Conservation (phyloP, 2,888 invertebrate species). For the Cheiracanthium punctorium region DNA sequence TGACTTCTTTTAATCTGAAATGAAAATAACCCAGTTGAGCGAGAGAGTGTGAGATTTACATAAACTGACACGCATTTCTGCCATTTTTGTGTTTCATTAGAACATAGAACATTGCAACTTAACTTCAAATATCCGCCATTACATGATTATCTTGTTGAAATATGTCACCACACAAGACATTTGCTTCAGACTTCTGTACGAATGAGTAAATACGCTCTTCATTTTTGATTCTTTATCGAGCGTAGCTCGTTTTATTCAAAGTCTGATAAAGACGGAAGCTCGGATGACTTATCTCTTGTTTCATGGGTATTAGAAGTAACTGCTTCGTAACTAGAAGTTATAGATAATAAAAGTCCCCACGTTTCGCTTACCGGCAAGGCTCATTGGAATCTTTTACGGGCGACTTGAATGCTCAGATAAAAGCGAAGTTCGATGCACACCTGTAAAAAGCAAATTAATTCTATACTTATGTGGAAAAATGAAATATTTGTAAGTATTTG, state of each 20-base stretch:
- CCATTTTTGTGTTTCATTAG: not conserved
- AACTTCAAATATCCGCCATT: not conserved
- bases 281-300: constrained; percentile 28
- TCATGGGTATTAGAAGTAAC: constrained; percentile 16
- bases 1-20: not conserved
- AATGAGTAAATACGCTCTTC: constrained; percentile 12
- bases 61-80: not conserved
- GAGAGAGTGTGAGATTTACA: too few relatives aligned
- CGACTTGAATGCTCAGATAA: too few relatives aligned
- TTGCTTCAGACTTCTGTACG: not conserved
- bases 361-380: constrained; percentile 4
- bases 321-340: constrained; percentile 32
- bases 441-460: too few relatives aligned
- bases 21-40: not conserved
- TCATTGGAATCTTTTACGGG: constrained; percentile 31
- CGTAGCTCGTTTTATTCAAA: constrained; percentile 16
- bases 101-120: not conserved
- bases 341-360: constrained; percentile 36
- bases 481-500: too few relatives aligned
- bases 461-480: too few relatives aligned
- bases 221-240: constrained; percentile 22
- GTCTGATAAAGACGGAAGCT: constrained; percentile 26
- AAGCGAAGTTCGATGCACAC: too few relatives aligned
- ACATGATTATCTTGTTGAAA: not conserved
- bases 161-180: not conserved